Base-by-base conservation (phyloP, 1,140 invertebrate genomes). In the Drosophila setifemur region DNA sequence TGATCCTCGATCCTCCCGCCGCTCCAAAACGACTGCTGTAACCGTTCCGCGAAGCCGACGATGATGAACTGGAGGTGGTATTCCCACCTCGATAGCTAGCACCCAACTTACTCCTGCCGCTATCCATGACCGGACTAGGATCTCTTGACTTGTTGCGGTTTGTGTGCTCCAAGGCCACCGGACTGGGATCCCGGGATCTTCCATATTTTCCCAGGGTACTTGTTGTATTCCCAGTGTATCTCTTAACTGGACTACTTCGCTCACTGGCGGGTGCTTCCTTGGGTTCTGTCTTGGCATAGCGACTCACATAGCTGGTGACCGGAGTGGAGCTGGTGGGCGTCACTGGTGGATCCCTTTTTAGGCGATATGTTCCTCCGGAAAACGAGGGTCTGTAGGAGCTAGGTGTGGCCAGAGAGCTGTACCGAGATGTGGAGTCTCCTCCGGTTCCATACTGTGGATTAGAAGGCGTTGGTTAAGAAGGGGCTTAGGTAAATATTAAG, bases 331-430 rank as follows among this genome's bases (percentile, higher is more conserved):
- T 37, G 8, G 73, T 33, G 3, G 64, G 16, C 6, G 78, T 25
- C 0, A 70, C 48, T 0, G 76, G 64, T 1, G 81, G 57, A 45
- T 90, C 87, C 8, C 88, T 76, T 45, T 88, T 87, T 2, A 86
- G 54, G 25, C 89, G 89, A 66, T 90, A 90, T 0, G 89, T 90
- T 4, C 89, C 89, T 1, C 89, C 83, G 0, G 89, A 89, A 57
- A 90, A 90, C 1, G 89, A 90, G 0, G 89, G 89, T 26, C 89
- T 75, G 52, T 88, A 90, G 25, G 86, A 57, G 21, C 74, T 87
- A 7, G 89, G 89, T 14, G 89, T 73, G 54, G 81, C 54, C 37
- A 90, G 43, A 3, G 88, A 88, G 2, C 42, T 78, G 35, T 89
- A 89, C 1, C 88, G 79, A 9, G 88, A 67, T 3, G 64, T 81